Evolutionary conservation across 64 coral and sea anemone genomes (phyloP), one percentile per base, ranked within the genome.

Genomic region (Exaiptasia diaphana): DNA sequence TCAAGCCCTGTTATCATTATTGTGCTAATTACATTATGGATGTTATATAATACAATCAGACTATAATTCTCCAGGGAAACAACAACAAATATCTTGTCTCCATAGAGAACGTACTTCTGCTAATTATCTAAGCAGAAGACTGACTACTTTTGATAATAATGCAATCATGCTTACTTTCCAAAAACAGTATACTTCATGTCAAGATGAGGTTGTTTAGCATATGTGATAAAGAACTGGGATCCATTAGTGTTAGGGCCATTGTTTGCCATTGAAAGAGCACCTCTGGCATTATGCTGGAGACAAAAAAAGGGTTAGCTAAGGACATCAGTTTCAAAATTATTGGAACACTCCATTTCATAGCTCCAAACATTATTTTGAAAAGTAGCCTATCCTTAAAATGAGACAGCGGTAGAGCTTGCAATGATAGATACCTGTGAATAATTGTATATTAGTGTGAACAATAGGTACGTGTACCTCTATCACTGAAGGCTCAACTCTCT

Each of bases 121-220:
- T 68, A n/a, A 26, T n/a, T 3, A 23, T 12, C 30, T 74, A n/a
- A 21, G 2, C 40, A 45, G 18, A 12, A 27, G 18, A 9, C n/a
- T 1, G 58, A 32, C 2, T 27, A 35, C 2, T 9, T 26, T 50
- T 32, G 7, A 13, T 3, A 12, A 71, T n/a, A n/a, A n/a, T n/a
- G n/a, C n/a, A n/a, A n/a, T n/a, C n/a, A n/a, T 64, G 52, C 92
- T 37, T 96, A 90, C 93, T 97, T 97, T 79, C 93, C 93, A 97
- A 97, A 83, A 13, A 97, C 85, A 49, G 89, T 92, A 38, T 97
- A 92, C 36, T 97, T 97, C 88, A 91, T 92, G 57, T 97, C 93
- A 3, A 97, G 41, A 67, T 97, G 93, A 23, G 93, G 93, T 49
- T 91, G 88, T 60, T 87, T 97, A 4, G 36, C 88, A 71, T 92